These are phyloP conservation scores for Catharus fuscescens DNA, from an alignment of 2,113 vertebrate genomes.

Conservation along the genomic window DNA sequence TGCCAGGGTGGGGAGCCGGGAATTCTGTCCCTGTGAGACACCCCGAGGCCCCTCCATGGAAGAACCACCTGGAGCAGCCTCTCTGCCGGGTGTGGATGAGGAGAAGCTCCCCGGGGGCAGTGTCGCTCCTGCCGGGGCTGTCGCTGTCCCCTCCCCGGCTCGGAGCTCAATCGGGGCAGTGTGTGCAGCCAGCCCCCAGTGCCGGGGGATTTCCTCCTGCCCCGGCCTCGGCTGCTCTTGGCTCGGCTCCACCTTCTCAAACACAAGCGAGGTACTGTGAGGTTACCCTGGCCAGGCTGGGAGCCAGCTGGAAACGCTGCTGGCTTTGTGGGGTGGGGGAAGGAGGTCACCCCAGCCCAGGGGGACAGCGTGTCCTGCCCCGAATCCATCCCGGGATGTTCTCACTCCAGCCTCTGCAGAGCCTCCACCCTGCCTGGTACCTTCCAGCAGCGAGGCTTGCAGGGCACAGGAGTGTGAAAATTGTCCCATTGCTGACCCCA, in stretches of 20 bases:
- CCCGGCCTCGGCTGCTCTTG: slow-evolving; percentile 52
- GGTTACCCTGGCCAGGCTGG: slow-evolving; percentile 38
- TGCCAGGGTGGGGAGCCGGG: fast-evolving
- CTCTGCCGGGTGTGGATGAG: fast-evolving
- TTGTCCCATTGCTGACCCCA: background rate
- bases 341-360: slow-evolving; percentile 1
- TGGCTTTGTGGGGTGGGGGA: background rate
- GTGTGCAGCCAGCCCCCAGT: background rate
- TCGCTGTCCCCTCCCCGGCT: background rate
- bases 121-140: background rate
- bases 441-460: fast-evolving
- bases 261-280: slow-evolving; percentile 64
- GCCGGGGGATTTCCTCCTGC: slow-evolving; percentile 62
- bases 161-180: slow-evolving; percentile 31
- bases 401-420: background rate
- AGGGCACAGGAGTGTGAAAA: fast-evolving
- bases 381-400: fast-evolving
- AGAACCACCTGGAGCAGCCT: background rate
- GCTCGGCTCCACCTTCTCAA: background rate
- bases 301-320: slow-evolving; percentile 25
- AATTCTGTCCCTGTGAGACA: background rate
- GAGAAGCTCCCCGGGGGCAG: fast-evolving
- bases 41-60: background rate
- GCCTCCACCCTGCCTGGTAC: background rate
- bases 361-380: background rate